Evolutionary conservation across 2,113 vertebrate genomes (phyloP).

Genomic region (Sula dactylatra): DNA sequence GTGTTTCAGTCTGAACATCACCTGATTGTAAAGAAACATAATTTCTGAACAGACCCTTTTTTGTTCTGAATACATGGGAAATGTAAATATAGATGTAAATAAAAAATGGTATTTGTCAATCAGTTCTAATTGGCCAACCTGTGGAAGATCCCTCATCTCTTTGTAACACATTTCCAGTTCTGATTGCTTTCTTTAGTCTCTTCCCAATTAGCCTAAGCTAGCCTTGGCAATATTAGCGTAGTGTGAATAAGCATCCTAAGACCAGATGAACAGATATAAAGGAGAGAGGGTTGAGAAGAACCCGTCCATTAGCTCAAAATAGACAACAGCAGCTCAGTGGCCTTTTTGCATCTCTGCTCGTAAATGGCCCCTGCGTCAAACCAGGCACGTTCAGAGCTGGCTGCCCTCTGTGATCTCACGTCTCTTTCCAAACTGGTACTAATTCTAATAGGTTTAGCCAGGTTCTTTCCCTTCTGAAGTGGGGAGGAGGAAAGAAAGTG

Average conservation of each 20-base stretch:
- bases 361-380: accelerated
- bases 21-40: background rate
- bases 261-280: accelerated
- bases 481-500: background rate
- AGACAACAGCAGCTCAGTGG: background rate
- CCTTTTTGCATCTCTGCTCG: background rate
- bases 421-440: background rate
- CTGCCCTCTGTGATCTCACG: background rate
- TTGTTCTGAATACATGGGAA: background rate
- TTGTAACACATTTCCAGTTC: background rate
- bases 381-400: background rate
- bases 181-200: background rate
- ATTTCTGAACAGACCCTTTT: background rate
- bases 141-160: background rate
- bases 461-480: background rate
- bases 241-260: background rate
- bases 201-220: background rate
- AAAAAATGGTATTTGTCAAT: background rate
- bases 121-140: background rate
- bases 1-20: background rate
- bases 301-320: background rate
- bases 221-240: accelerated
- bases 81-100: background rate
- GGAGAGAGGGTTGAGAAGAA: background rate
- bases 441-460: background rate